Conservation (phyloP, 2,113 vertebrate genomes). For the Vicugna pacos region DNA sequence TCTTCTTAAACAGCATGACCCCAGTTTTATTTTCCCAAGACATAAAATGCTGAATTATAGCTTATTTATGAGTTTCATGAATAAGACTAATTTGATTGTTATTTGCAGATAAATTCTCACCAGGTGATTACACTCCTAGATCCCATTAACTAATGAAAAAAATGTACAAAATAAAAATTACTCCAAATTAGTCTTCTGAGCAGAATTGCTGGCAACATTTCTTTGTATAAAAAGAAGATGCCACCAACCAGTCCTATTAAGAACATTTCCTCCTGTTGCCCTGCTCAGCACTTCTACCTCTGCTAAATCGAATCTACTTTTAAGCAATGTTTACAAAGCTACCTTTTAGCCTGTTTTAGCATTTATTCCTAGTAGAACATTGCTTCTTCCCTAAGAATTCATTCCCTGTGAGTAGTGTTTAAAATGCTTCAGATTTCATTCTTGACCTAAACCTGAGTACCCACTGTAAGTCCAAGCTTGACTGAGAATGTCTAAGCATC, state of each 20-base stretch:
- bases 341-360: background rate
- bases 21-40: conserved; percentile 65
- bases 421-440: background rate
- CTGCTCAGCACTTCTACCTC: background rate
- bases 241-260: conserved; percentile 2
- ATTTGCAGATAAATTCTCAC: conserved; percentile 72
- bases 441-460: background rate
- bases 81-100: conserved; percentile 72
- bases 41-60: conserved; percentile 74
- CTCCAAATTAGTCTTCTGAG: conserved; percentile 59
- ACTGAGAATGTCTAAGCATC: background rate
- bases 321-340: conserved; percentile 37
- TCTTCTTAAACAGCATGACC: conserved; percentile 75
- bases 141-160: conserved; percentile 72
- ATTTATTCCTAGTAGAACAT: conserved; percentile 20
- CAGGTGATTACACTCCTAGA: conserved; percentile 69
- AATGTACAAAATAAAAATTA: conserved; percentile 73
- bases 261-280: background rate
- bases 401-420: background rate
- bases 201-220: conserved; percentile 50
- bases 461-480: background rate
- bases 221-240: conserved; percentile 47
- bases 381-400: conserved; percentile 32
- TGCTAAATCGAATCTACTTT: background rate
- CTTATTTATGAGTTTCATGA: conserved; percentile 79